Percentiles rank a stretch among this genome's conserved stretches.
phyloP scores from a whole-genome alignment of 2,113 vertebrate species.

The Micronisus gabar region DNA sequence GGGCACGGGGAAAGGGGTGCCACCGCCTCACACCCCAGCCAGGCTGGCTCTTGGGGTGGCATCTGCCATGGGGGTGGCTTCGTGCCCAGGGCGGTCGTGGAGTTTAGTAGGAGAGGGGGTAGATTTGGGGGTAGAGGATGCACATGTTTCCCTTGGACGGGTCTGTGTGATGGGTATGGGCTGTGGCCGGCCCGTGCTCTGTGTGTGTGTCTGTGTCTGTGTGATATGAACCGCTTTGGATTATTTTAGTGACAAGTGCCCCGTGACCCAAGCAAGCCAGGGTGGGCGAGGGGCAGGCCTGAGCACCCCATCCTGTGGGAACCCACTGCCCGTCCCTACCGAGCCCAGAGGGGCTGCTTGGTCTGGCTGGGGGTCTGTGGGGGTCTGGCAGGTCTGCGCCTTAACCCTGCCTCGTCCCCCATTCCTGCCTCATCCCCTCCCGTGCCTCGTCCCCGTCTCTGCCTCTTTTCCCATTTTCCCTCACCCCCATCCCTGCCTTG shows the following conservation, averaged over 20 bases:
- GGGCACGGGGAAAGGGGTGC: background rate
- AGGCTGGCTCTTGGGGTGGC: background rate
- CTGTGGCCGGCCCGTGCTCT: fast-evolving
- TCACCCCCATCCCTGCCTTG: background rate
- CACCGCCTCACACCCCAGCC: background rate
- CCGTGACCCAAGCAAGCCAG: fast-evolving
- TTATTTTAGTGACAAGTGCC: background rate
- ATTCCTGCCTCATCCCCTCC: no score
- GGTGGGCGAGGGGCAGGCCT: background rate
- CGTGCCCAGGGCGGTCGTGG: fast-evolving
- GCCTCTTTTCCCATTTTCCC: no score
- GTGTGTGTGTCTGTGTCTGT: background rate
- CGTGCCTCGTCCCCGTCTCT: fast-evolving
- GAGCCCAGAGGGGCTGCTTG: background rate
- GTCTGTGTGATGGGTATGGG: fast-evolving
- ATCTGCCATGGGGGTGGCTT: background rate
- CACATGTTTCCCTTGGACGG: fast-evolving
- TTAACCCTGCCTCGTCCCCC: background rate
- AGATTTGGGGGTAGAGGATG: fast-evolving
- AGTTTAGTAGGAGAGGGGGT: fast-evolving
- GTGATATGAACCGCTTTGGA: fast-evolving
- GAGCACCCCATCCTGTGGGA: background rate
- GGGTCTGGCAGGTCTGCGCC: background rate
- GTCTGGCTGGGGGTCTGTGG: background rate
- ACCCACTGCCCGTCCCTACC: fast-evolving